These are phyloP conservation scores for Dynastes tityus DNA, from an alignment of 2,888 invertebrate genomes.

Conservation along the genomic window DNA sequence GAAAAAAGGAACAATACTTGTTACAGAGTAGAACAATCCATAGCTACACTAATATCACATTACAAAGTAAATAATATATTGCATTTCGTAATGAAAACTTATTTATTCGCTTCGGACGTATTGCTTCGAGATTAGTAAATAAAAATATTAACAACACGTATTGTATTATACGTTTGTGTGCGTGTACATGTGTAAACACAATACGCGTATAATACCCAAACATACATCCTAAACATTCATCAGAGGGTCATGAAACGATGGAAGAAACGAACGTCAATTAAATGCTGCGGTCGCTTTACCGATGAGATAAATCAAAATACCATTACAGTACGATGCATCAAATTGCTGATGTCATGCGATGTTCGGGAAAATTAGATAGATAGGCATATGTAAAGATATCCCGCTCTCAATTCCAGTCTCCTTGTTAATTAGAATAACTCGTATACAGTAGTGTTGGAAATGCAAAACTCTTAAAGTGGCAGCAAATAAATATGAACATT, in stretches of 20 bases:
- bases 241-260: conserved; percentile 31
- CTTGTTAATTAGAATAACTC: background rate
- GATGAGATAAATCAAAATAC: conserved; percentile 46
- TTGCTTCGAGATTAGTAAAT: conserved; percentile 32
- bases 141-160: conserved; percentile 28
- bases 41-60: conserved; percentile 6
- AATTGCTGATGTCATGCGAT: conserved; percentile 45
- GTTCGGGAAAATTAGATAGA: conserved; percentile 34
- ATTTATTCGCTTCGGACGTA: conserved; percentile 16
- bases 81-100: conserved; percentile 22
- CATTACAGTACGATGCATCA: conserved; percentile 36
- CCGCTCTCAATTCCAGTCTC: conserved; percentile 10
- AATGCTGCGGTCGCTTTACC: conserved; percentile 36
- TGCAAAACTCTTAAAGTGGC: no score
- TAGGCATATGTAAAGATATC: conserved; percentile 12
- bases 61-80: conserved; percentile 17
- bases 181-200: background rate
- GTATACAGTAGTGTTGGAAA: background rate
- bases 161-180: background rate
- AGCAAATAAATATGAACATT: no score
- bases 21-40: background rate
- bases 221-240: conserved; percentile 26
- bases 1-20: no score
- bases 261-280: conserved; percentile 44
- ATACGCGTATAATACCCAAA: conserved; percentile 6